Evolutionary conservation across 1,140 invertebrate genomes (phyloP).

Genomic region (Mycetomoellerius zeteki): DNA sequence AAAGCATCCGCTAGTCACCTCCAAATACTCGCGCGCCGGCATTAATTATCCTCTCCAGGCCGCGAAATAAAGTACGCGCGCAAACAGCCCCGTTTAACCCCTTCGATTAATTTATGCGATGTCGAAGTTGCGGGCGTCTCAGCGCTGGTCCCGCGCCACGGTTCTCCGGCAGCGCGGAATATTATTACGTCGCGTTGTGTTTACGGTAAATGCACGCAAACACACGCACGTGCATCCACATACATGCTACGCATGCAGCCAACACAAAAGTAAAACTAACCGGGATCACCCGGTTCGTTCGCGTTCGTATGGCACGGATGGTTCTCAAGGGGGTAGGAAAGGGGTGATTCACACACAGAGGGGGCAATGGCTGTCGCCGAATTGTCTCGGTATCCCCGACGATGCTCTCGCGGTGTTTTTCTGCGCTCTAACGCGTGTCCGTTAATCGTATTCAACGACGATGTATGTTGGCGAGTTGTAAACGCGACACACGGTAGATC

Average conservation of each 20-base stretch:
- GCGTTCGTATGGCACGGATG: neutral
- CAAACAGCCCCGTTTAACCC: neutral
- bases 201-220: conserved; percentile 57
- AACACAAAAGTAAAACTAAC: conserved; percentile 46
- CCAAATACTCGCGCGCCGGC: neutral
- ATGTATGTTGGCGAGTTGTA: neutral
- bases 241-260: neutral
- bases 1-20: neutral
- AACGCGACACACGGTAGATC: neutral
- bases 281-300: neutral
- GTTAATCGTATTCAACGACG: conserved; percentile 48
- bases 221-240: neutral
- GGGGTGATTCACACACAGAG: conserved; percentile 36
- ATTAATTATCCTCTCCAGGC: conserved; percentile 17
- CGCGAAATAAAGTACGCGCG: conserved; percentile 5
- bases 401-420: conserved; percentile 32
- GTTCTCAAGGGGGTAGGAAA: neutral
- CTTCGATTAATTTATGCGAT: conserved; percentile 50
- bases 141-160: neutral
- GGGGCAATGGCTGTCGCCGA: conserved; percentile 43
- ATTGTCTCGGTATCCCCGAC: conserved; percentile 53
- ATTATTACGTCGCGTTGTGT: conserved; percentile 67
- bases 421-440: conserved; percentile 9
- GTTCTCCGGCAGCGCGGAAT: neutral
- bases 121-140: conserved; percentile 1